Evolutionary conservation across 1,140 invertebrate species (phyloP), one percentile per base, ranked within the genome.

Genomic region (Agraylea sexmaculata): DNA sequence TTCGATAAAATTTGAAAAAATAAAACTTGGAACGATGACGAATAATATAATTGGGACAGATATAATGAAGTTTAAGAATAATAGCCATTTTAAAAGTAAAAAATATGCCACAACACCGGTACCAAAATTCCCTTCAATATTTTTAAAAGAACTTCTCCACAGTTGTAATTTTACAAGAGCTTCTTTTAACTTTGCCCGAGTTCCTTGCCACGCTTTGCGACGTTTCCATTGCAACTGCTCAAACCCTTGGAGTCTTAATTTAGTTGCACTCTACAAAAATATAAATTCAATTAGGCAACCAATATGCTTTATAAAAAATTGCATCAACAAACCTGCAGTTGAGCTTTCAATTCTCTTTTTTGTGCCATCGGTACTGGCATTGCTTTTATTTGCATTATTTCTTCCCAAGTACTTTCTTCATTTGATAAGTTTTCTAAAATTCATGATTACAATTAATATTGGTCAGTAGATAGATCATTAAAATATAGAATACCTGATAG

Each of bases 341-440:
- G 78, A 5, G 75, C 71, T 60, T 87, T 87, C 36, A 83, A 60
- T 53, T 84, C 78, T 46, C 77, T 71, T 53, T 88, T 88, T 55
- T 85, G 78, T 7, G 73, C 64, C 83, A 88, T 87, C 8, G 76
- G 76, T 8, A 87, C 72, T 2, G 84, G 83, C 74, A 85, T 77
- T 0, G 79, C 73, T 55, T 86, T 86, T 20, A 88, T 85, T 52
- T 81, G 76, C 75, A 83, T 83, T 23, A 88, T 83, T 64, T 87
- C 82, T 52, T 87, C 80, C 83, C 83, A 87, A 6, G 80, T 83
- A 7, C 78, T 71, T 55, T 84, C 78, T 58, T 88, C 84, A 50
- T 87, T 85, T 4, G 82, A 81, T 29, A 83, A 63, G 60, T 81
- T 81, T 58, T 84, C 79, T 72, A 52, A 1, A 59, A 53, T n/a